Conservation (phyloP, 2,888 invertebrate genomes). For the Anticlea derivata region DNA sequence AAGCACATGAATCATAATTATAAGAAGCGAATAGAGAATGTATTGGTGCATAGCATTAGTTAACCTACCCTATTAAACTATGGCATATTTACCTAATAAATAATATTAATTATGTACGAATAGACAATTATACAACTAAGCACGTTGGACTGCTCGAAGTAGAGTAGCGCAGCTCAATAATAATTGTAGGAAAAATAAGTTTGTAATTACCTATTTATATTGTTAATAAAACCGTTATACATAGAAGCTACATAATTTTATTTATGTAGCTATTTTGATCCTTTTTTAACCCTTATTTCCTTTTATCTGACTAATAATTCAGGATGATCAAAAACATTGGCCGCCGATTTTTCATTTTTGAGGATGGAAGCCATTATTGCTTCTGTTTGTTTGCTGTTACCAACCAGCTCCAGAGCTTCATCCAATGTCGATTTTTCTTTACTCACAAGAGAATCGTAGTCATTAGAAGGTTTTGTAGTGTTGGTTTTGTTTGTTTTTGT, state of each 20-base stretch:
- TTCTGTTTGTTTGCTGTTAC: conserved; percentile 45
- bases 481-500: background rate
- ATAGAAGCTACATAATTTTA: conserved; percentile 55
- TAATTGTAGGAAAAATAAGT: conserved; percentile 77
- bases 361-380: conserved; percentile 34
- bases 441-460: conserved; percentile 34
- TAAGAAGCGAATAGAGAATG: conserved; percentile 45
- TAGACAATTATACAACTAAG: conserved; percentile 48
- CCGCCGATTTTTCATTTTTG: conserved; percentile 16
- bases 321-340: conserved; percentile 1
- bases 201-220: conserved; percentile 83
- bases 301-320: conserved; percentile 1
- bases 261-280: too few species aligned
- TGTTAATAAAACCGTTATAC: conserved; percentile 84
- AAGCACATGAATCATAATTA: conserved; percentile 18
- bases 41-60: conserved; percentile 67
- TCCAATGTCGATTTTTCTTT: conserved; percentile 39
- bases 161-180: conserved; percentile 80
- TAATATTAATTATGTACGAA: conserved; percentile 16
- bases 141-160: conserved; percentile 81
- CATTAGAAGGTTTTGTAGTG: conserved; percentile 6
- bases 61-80: conserved; percentile 42
- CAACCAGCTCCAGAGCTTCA: conserved; percentile 48
- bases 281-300: conserved; percentile 23
- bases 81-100: background rate